Evolutionary conservation across 2,797 vertebrate genomes (phyloP), one percentile per base, ranked within the genome.

Genomic region (Acropternis orthonyx): DNA sequence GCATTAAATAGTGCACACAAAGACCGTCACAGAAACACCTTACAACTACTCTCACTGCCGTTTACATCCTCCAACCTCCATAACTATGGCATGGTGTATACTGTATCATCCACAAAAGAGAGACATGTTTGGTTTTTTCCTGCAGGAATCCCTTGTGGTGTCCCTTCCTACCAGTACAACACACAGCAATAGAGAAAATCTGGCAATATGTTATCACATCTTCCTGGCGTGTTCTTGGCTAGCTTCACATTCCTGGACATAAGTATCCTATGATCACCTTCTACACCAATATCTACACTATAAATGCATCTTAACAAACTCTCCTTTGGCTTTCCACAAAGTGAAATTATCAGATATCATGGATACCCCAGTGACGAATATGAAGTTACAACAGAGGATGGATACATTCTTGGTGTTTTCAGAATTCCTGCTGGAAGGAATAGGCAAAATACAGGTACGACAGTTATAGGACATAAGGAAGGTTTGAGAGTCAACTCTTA

Each of bases 361-460:
- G 98, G 98, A 32, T 99, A 98, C 87, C 98, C 98, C 28, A 98
- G 98, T 0, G 98, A 99, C 91, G 99, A 99, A 52, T 97, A 99
- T 30, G 86, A 98, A 37, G 98, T 99, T 52, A 73, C 97, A 39
- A 99, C 99, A 0, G 95, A 98, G 77, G 99, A 99, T 51, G 98
- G 98, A 7, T 99, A 99, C 94, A 98, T 99, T 94, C 98, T 99
- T 55, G 93, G 15, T 62, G 54, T 96, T 44, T 76, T 55, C 90
- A 96, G 96, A 96, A 97, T 96, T 88, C 94, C 94, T 0, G 20
- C 63, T 41, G 96, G 96, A 20, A 96, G 85, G 76, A 79, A 95
- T 44, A 68, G 6, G 10, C 12, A 0, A 49, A 82, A 79, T 36
- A 81, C 94, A 96, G 94, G 95, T 97, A n/a, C 27, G 84, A 56